Evolutionary conservation across 2,797 vertebrate species (phyloP).

Genomic region (Odontamblyopus lacepedii): DNA sequence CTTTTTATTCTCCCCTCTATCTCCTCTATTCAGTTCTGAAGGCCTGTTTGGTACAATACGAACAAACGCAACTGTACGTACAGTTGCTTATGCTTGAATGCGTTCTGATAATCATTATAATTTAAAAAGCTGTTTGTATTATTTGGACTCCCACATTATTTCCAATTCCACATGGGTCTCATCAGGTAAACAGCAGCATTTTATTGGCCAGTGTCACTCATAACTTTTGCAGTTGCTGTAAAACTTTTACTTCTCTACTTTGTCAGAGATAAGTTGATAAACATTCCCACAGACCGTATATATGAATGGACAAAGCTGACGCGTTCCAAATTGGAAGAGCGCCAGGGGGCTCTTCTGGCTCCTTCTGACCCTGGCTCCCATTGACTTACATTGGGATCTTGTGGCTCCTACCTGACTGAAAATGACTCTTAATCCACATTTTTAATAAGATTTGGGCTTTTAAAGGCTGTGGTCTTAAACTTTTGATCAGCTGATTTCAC

Average conservation of each 20-base stretch:
- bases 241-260: background rate
- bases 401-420: no score
- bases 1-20: constrained; percentile 41
- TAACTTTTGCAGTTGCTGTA: background rate
- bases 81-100: background rate
- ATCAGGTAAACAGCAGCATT: background rate
- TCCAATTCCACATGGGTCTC: background rate
- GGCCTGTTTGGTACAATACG: constrained; percentile 18
- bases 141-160: background rate
- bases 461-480: no score
- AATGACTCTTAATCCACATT: no score
- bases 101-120: background rate
- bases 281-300: no score
- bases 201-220: background rate
- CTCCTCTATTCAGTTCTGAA: constrained; percentile 30
- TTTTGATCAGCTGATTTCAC: no score
- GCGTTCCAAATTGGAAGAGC: no score
- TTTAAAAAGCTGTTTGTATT: background rate
- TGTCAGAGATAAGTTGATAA: no score
- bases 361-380: no score
- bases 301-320: no score
- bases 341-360: no score
- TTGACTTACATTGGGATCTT: no score
- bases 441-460: no score
- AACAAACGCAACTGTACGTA: background rate